Evolutionary conservation across 2,797 vertebrate genomes (phyloP).

Genomic region (Premnoplex brunnescens): DNA sequence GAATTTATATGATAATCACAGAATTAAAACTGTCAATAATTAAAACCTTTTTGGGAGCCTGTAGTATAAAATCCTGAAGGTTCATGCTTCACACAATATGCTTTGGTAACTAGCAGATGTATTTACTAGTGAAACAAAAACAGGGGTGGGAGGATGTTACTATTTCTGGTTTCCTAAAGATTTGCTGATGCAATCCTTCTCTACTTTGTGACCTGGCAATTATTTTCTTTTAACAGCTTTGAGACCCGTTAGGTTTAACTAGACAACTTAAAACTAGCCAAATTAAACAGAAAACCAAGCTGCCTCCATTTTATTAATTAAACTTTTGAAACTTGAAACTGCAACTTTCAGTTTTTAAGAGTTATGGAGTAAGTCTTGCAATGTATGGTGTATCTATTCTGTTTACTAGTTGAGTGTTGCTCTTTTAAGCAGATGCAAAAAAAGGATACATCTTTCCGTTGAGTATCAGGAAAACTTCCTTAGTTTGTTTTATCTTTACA

Average conservation of each 20-base stretch:
- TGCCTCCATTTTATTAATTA: not conserved
- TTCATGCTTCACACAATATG: not conserved
- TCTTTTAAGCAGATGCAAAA: not conserved
- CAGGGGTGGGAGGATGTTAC: not conserved
- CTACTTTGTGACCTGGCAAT: not conserved
- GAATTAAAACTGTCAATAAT: not conserved
- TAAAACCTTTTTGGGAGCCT: not conserved
- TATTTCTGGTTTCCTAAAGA: constrained; percentile 1
- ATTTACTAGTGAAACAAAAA: not conserved
- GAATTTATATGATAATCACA: not conserved
- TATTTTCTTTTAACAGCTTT: not conserved
- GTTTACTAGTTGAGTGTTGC: not conserved
- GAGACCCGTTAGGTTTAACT: not conserved
- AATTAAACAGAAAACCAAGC: not conserved
- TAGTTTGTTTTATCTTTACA: not conserved
- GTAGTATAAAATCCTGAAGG: not conserved
- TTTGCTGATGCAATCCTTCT: not conserved
- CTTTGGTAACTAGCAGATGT: not conserved
- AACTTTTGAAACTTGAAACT: not conserved
- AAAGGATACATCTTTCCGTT: not conserved
- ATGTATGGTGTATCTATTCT: not conserved
- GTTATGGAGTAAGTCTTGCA: not conserved
- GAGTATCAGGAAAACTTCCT: not conserved
- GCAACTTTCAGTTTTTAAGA: not conserved
- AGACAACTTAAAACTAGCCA: not conserved